Base-by-base conservation (phyloP, 2,888 invertebrate species). In the Beris morrisii region DNA sequence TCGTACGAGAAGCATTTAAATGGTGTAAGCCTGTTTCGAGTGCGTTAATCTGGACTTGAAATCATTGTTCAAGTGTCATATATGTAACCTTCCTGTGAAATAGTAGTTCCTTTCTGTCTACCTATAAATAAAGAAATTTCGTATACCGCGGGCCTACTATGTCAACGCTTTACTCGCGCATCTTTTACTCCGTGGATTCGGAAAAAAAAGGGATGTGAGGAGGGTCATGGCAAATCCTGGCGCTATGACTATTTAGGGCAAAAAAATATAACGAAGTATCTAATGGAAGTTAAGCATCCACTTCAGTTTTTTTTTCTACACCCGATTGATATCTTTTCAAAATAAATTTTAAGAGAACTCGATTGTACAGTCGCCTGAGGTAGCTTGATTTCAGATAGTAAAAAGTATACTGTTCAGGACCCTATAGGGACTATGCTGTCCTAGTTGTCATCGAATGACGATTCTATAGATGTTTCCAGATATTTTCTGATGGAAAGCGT, bases 11-110 rank as follows among this genome's bases (percentile, higher is more conserved):
- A 44, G 38, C 54, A 53, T 64, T 58, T 58, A 30, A 64, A 53
- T 57, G 56, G 46, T 65, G 68, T 64, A 69, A 69, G 66, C 61
- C 66, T 38, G 61, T 66, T 68, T 69, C 31, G 56, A 69, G 69
- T 69, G 66, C 64, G 50, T 53, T 69, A 69, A 69, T 69, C 69
- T 63, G 66, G 54, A 64, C 64, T 69, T 66, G 58, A 66, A 66
- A 69, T 69, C 66, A 64, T 69, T 66, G 57, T 65, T 65, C 56
- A 56, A 65, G 65, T 65, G 56, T 48, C 52, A 54, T 48, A 22
- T 22, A 55, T 68, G 59, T 46, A 52, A 55, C 50, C 54, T 55
- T 55, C 52, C 58, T 53, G 13, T 44, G 45, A 32, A 43, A 6
- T 28, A 44, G 15, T 45, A 46, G 28, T 43, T 30, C 43, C 13